Conservation (phyloP, 2,797 vertebrate species). For the Podarcis lilfordi region DNA sequence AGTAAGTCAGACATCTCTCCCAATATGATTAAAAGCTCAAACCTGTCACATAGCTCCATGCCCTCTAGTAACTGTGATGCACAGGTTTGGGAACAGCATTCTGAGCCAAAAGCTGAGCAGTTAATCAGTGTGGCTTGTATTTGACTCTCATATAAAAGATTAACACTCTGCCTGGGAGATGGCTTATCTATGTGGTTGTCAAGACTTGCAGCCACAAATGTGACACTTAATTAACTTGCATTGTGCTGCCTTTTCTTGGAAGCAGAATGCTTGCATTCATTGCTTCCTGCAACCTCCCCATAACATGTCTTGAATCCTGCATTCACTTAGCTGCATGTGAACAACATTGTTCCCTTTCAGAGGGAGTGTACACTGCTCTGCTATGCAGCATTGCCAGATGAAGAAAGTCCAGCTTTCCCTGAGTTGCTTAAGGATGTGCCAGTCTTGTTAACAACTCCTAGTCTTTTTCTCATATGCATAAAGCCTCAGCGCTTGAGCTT, state of each 20-base stretch:
- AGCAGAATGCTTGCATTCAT: background rate
- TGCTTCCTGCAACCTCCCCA: background rate
- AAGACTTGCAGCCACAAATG: background rate
- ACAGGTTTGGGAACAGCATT: background rate
- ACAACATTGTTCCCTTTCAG: background rate
- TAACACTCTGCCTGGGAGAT: background rate
- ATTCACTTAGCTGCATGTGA: background rate
- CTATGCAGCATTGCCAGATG: rapidly evolving
- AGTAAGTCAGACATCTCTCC: background rate
- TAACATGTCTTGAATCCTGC: background rate
- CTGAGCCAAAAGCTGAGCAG: background rate
- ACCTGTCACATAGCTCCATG: background rate
- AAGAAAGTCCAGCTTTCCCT: conserved; percentile 35
- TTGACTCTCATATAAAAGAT: background rate
- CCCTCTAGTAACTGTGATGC: background rate
- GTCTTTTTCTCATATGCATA: conserved; percentile 18
- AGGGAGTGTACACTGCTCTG: rapidly evolving
- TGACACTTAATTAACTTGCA: background rate
- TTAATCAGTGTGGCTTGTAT: background rate
- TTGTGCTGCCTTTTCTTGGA: background rate
- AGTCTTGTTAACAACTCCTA: conserved; percentile 26
- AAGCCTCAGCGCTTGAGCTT: conserved; percentile 67
- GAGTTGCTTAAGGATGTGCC: background rate
- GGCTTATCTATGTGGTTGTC: background rate
- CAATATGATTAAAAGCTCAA: background rate